Conservation (phyloP, 37 sponge, comb jelly and placozoan species). For the Ephydatia muelleri region DNA sequence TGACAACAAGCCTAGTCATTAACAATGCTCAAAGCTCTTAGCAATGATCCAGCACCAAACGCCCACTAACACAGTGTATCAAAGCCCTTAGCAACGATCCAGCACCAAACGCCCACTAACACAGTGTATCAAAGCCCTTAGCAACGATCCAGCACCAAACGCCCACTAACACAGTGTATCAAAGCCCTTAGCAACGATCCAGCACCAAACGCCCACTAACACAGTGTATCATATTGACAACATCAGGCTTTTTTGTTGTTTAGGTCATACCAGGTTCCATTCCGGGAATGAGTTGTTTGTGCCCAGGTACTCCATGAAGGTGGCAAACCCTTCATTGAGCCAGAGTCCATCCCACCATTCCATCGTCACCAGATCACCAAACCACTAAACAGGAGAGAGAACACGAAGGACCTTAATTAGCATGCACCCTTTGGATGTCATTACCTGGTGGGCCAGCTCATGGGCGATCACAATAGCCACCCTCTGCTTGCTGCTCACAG, state of each 20-base stretch:
- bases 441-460: conserved; percentile 94
- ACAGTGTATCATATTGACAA: not conserved
- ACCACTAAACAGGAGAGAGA: conserved; percentile 76
- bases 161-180: too few relatives aligned
- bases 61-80: too few relatives aligned
- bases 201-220: too few relatives aligned
- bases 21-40: too few relatives aligned
- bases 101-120: too few relatives aligned
- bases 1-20: too few relatives aligned
- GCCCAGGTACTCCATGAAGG: conserved; percentile 77
- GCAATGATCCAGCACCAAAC: too few relatives aligned
- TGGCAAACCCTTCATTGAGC: conserved; percentile 93
- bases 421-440: conserved; percentile 61
- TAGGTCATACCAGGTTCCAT: conserved; percentile 60
- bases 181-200: too few relatives aligned
- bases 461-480: conserved; percentile 89
- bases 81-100: too few relatives aligned
- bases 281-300: conserved; percentile 41
- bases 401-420: conserved; percentile 73
- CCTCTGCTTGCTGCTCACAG: conserved; percentile 53
- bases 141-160: too few relatives aligned
- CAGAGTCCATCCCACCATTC: conserved; percentile 93
- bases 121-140: too few relatives aligned
- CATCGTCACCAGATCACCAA: conserved; percentile 98
- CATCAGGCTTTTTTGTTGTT: not conserved